Percentiles rank a stretch among this genome's conserved stretches.
Evolutionary conservation across 2,113 vertebrate species (phyloP).

Genomic region (Sander vitreus): DNA sequence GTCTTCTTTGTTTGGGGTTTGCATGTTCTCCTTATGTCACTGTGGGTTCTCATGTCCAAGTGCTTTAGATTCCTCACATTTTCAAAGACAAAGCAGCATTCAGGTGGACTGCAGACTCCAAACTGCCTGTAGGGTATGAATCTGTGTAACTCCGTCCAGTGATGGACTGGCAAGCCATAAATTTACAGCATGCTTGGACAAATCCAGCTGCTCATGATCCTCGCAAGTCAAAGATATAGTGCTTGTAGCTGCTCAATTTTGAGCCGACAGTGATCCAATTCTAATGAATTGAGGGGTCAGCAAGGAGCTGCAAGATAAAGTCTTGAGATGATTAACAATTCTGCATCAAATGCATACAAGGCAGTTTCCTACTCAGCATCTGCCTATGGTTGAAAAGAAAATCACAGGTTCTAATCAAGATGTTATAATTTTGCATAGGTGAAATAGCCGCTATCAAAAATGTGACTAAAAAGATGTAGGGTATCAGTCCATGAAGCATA

Average conservation of each 20-base stretch:
- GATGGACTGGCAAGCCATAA: background rate
- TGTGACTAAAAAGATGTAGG: background rate
- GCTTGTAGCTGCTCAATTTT: background rate
- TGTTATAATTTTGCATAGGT: background rate
- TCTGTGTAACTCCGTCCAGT: background rate
- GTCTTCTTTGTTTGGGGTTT: slow-evolving; percentile 10
- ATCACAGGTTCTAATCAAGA: background rate
- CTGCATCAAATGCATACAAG: too few species aligned
- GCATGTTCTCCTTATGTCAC: background rate
- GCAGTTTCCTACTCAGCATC: background rate
- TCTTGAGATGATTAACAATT: slow-evolving; percentile 1
- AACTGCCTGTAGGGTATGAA: background rate
- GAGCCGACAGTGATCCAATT: background rate
- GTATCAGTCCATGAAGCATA: background rate
- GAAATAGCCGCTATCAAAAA: background rate
- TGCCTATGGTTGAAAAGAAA: background rate
- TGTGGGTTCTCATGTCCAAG: background rate
- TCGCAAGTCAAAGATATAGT: background rate
- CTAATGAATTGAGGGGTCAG: background rate
- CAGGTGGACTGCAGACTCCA: background rate
- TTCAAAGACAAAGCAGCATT: slow-evolving; percentile 9
- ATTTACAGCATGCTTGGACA: background rate
- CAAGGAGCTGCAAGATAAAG: background rate
- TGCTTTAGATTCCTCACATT: too few species aligned
- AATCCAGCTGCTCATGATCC: slow-evolving; percentile 1